Conservation (phyloP, 1,140 invertebrate genomes). For the Drosophila bocki region DNA sequence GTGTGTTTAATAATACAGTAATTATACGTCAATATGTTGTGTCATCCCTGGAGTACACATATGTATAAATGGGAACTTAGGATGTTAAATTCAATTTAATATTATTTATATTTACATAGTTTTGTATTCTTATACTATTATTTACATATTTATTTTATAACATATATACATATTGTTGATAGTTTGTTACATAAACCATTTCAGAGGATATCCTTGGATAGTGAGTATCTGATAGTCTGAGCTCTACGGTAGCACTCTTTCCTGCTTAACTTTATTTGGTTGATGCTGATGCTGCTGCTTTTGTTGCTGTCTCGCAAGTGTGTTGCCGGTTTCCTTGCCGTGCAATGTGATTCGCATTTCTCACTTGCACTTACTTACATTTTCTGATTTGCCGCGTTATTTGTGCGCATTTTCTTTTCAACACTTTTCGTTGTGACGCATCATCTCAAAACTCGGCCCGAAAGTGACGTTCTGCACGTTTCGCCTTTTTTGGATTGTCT, state of each 20-base stretch:
- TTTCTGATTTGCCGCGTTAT: constrained; percentile 62
- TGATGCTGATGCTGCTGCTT: constrained; percentile 17
- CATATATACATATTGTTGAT: too few relatives aligned
- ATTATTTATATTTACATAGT: too few relatives aligned
- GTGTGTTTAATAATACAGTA: too few relatives aligned
- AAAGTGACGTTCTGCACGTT: constrained; percentile 75
- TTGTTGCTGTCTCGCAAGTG: constrained; percentile 25
- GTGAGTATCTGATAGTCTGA: background rate
- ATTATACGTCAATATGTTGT: too few relatives aligned
- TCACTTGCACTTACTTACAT: constrained; percentile 50
- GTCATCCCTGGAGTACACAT: too few relatives aligned
- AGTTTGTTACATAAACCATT: background rate
- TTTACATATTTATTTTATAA: too few relatives aligned
- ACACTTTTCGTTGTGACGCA: constrained; percentile 71
- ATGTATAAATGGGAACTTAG: too few relatives aligned
- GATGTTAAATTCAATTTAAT: too few relatives aligned
- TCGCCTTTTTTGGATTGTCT: constrained; percentile 62
- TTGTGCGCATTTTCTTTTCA: constrained; percentile 47
- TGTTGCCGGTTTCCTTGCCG: constrained; percentile 56
- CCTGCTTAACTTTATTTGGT: constrained; percentile 18
- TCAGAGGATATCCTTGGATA: background rate
- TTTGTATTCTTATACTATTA: too few relatives aligned
- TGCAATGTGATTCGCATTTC: constrained; percentile 55
- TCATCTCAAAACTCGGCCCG: constrained; percentile 49
- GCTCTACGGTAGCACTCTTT: background rate